Percentiles rank a stretch among this genome's conserved stretches.
Conservation (phyloP, 2,113 vertebrate species). For the Gallinago undulata region DNA sequence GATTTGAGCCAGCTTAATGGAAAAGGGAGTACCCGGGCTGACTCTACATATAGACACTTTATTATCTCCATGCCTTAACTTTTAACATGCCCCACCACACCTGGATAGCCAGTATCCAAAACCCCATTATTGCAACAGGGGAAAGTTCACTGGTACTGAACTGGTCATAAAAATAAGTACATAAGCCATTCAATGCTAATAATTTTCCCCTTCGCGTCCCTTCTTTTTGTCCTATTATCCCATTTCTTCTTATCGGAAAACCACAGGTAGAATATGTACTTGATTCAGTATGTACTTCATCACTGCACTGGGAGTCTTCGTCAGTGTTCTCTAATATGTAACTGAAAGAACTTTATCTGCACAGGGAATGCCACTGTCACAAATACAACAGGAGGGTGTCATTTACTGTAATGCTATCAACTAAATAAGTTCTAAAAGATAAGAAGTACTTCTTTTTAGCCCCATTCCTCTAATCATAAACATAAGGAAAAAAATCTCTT, state of each 20-base stretch:
- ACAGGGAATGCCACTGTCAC: background rate
- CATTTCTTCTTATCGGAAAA: background rate
- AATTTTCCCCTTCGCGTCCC: accelerated
- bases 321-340: background rate
- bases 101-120: background rate
- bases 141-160: background rate
- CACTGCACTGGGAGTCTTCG: background rate
- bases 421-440: background rate
- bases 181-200: background rate
- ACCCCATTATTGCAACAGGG: accelerated
- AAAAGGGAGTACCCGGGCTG: background rate
- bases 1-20: background rate
- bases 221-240: background rate
- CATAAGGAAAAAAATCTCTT: background rate
- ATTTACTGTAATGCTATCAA: background rate
- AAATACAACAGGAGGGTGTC: background rate
- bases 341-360: background rate
- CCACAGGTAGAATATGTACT: background rate
- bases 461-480: background rate
- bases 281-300: accelerated
- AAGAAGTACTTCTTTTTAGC: background rate
- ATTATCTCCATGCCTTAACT: background rate
- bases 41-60: background rate
- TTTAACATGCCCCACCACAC: background rate
- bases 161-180: background rate